Evolutionary conservation across 2,888 invertebrate species (phyloP), one percentile per base, ranked within the genome.

Genomic region (Cheiracanthium punctorium): DNA sequence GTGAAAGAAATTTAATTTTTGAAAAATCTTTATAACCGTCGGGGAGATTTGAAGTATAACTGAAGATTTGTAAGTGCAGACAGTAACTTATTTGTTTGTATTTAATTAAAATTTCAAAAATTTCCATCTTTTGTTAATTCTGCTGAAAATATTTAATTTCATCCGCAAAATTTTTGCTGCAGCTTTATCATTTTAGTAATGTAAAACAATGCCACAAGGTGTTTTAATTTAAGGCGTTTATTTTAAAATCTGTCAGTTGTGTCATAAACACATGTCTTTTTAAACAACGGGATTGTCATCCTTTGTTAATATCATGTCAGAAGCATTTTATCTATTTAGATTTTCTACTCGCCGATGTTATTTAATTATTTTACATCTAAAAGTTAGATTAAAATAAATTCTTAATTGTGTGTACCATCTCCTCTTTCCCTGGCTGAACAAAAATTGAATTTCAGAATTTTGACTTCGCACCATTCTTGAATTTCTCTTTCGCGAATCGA

Each of bases 401-500:
- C 24, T 4, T 58, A 58, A 58, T 58, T 24, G 12, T 24, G 12
- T 58, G 58, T 24, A 2, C 24, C 37, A 37, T 37, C 37, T 37
- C 10, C 5, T 58, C 58, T 10, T 48, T 17, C 1, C 2, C 14
- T 17, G 7, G 48, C 2, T 37, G 7, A 58, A 17, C 58, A 48
- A 24, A 58, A 58, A 58, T 58, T 58, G 58, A 58, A 58, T 24
- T 24, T 4, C 58, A 58, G 4, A 20, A 58, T 58, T 58, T 24
- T 24, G 14, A 5, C 58, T 24, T 24, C n/a, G 14, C 41, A n/a
- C 33, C 41, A 37, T 37, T 64, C 71, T 41, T 24, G 52, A 74
- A 74, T 74, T 81, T 74, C 32, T 43, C 65, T 48, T 41, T 33
- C 67, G 67, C 30, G 74, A 65, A 81, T 74, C 67, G 73, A 81